These are phyloP conservation scores for Coremacera marginata DNA, from an alignment of 2,888 invertebrate genomes.

Conservation along the genomic window DNA sequence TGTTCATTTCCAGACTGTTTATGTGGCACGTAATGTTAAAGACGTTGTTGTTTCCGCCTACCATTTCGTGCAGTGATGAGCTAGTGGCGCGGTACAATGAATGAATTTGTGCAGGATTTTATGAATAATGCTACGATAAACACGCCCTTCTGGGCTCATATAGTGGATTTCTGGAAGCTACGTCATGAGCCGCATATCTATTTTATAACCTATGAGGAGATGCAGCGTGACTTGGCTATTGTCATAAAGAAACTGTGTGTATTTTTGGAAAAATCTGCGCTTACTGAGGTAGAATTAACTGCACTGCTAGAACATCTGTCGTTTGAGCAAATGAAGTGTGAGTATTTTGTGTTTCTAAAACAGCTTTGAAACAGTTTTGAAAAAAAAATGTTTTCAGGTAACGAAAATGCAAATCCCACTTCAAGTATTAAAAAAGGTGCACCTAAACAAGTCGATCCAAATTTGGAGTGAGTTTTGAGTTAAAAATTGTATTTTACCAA, in stretches of 20 bases:
- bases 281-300: conserved; percentile 24
- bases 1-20: no score
- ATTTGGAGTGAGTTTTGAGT: no score
- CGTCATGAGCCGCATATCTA: conserved; percentile 42
- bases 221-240: conserved; percentile 41
- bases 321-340: no score
- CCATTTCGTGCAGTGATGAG: conserved; percentile 75
- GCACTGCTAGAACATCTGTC: no score
- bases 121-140: conserved; percentile 43
- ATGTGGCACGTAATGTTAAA: conserved; percentile 79
- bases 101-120: conserved; percentile 59
- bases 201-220: no score
- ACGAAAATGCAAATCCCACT: no score
- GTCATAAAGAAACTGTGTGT: conserved; percentile 25
- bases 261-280: conserved; percentile 43
- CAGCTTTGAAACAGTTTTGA: no score
- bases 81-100: conserved; percentile 73
- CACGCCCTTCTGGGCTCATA: conserved; percentile 47
- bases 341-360: no score
- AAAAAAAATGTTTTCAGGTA: no score
- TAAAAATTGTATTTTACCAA: no score
- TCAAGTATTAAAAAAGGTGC: no score
- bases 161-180: conserved; percentile 53
- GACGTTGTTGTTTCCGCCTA: conserved; percentile 85
- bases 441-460: no score